Evolutionary conservation across 1,140 invertebrate genomes (phyloP).

Genomic region (Leptopilina boulardi): DNA sequence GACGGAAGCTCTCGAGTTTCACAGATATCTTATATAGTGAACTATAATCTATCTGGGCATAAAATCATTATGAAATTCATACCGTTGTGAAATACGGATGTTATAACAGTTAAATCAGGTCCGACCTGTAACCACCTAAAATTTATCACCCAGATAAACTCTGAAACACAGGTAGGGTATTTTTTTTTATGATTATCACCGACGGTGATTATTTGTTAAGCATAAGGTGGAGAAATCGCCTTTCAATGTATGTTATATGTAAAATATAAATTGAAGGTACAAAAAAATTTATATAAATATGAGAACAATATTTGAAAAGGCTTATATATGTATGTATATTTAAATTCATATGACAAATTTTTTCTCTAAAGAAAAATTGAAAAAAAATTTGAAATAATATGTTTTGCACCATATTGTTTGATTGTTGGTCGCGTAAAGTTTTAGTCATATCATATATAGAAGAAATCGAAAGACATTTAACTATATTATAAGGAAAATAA

Average conservation of each 20-base stretch:
- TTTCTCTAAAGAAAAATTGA: no score
- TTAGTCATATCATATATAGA: neutral
- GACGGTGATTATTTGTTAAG: slow-evolving; percentile 3
- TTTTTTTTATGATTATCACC: slow-evolving; percentile 11
- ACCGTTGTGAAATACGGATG: slow-evolving; percentile 9
- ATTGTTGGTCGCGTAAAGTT: no score
- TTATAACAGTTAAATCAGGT: slow-evolving; percentile 31
- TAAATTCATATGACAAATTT: no score
- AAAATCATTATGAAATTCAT: slow-evolving; percentile 27
- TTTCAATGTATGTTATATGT: slow-evolving; percentile 1
- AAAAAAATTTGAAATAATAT: no score
- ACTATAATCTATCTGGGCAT: neutral
- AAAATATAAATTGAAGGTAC: slow-evolving; percentile 4
- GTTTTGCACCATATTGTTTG: no score
- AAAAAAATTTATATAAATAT: no score
- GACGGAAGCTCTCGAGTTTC: slow-evolving; percentile 19
- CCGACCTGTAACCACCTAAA: slow-evolving; percentile 4
- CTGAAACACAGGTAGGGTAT: neutral
- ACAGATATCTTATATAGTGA: neutral
- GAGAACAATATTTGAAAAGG: no score
- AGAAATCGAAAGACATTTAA: slow-evolving; percentile 8
- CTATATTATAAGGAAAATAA: neutral
- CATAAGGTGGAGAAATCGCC: slow-evolving; percentile 16
- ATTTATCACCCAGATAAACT: slow-evolving; percentile 21
- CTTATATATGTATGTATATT: no score